phyloP scores from a whole-genome alignment of 1,140 invertebrate genomes.

The Zaprionus nigranus region DNA sequence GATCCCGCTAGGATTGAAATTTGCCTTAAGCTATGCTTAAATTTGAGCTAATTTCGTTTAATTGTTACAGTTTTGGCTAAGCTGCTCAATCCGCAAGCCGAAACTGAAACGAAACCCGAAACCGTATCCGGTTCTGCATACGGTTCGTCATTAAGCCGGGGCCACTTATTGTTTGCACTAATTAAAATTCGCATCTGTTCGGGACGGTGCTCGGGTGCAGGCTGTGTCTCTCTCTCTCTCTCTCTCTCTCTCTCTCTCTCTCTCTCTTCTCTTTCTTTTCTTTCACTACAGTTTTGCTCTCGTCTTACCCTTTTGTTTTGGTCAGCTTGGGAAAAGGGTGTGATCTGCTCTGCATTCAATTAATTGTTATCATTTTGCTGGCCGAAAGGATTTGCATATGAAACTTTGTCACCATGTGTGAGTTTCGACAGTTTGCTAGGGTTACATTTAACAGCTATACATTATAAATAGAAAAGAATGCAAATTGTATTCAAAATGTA shows the following conservation, averaged over 20 bases:
- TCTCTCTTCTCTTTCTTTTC: background rate
- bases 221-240: background rate
- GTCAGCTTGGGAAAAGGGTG: slow-evolving; percentile 61
- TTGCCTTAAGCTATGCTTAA: slow-evolving; percentile 78
- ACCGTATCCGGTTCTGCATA: background rate
- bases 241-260: background rate
- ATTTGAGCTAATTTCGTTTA: slow-evolving; percentile 83
- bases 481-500: background rate
- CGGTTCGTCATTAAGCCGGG: slow-evolving; percentile 36
- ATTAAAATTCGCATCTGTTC: slow-evolving; percentile 59
- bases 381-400: slow-evolving; percentile 44
- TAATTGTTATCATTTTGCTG: slow-evolving; percentile 66
- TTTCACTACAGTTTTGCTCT: background rate
- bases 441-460: slow-evolving; percentile 34
- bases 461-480: slow-evolving; percentile 4
- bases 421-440: slow-evolving; percentile 50
- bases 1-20: slow-evolving; percentile 46
- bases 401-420: slow-evolving; percentile 38
- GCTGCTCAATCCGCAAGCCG: slow-evolving; percentile 28
- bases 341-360: slow-evolving; percentile 61
- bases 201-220: background rate
- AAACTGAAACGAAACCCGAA: background rate
- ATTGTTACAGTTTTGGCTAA: slow-evolving; percentile 74
- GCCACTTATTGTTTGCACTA: slow-evolving; percentile 73
- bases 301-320: slow-evolving; percentile 28